Percentiles rank a stretch among this genome's conserved stretches.
phyloP scores from a whole-genome alignment of 2,797 vertebrate species.

The Avahi laniger region DNA sequence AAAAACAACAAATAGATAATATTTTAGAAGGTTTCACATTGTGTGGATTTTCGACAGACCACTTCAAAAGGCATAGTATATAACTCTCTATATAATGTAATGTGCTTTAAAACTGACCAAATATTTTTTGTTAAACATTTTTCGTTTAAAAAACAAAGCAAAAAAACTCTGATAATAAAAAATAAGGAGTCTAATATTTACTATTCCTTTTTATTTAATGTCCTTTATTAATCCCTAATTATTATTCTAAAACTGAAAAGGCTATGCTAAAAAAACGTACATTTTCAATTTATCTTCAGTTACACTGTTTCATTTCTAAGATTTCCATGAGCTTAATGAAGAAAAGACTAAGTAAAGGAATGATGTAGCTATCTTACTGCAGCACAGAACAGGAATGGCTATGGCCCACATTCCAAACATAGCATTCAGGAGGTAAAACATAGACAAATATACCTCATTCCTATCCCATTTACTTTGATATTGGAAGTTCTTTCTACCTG shows the following conservation, averaged over 20 bases:
- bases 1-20: background rate
- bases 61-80: background rate
- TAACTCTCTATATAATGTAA: background rate
- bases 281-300: background rate
- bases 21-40: background rate
- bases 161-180: background rate
- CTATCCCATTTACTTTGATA: background rate
- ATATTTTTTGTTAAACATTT: background rate
- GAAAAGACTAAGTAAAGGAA: background rate
- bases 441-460: accelerated
- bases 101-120: background rate
- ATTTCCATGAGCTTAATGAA: background rate
- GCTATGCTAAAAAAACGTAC: background rate
- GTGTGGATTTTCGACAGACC: background rate
- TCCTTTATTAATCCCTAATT: background rate
- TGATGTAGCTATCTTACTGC: accelerated
- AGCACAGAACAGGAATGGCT: accelerated
- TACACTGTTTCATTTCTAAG: background rate
- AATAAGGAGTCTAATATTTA: background rate
- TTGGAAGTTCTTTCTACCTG: background rate
- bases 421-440: accelerated
- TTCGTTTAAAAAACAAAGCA: background rate
- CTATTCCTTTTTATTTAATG: background rate
- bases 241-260: background rate
- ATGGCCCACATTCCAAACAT: background rate